Conservation (phyloP, 1,140 invertebrate genomes). For the Drosophila busckii region DNA sequence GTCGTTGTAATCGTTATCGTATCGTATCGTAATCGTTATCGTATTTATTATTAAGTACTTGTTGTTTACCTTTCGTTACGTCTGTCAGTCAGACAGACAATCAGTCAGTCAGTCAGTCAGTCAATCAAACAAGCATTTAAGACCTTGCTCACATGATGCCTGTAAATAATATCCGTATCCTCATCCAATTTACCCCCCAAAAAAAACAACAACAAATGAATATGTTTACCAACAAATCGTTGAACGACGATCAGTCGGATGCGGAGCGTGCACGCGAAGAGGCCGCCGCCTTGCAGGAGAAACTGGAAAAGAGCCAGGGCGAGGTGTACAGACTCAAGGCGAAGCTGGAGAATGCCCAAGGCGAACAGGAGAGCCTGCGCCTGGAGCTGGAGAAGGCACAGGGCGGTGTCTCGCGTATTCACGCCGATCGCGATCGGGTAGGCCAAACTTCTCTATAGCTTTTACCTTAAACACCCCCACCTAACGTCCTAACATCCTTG, state of each 20-base stretch:
- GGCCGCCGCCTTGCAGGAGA: slow-evolving; percentile 91
- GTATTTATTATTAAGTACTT: slow-evolving; percentile 37
- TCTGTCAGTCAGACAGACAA: slow-evolving; percentile 48
- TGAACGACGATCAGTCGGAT: slow-evolving; percentile 83
- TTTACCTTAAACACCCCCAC: slow-evolving; percentile 3
- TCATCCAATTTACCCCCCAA: slow-evolving; percentile 59
- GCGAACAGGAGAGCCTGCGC: slow-evolving; percentile 93
- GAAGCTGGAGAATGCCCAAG: slow-evolving; percentile 95
- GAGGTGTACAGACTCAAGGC: slow-evolving; percentile 96
- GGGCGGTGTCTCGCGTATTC: slow-evolving; percentile 86
- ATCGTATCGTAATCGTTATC: slow-evolving; percentile 22
- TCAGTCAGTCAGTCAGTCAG: slow-evolving; percentile 41
- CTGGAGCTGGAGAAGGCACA: slow-evolving; percentile 90
- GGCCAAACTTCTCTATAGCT: slow-evolving; percentile 36
- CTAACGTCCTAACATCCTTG: slow-evolving; percentile 2
- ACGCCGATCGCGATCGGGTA: slow-evolving; percentile 91
- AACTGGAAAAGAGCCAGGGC: slow-evolving; percentile 94
- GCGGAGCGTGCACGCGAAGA: slow-evolving; percentile 91
- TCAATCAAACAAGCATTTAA: slow-evolving; percentile 55
- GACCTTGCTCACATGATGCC: slow-evolving; percentile 49
- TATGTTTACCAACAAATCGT: slow-evolving; percentile 23
- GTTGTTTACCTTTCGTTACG: slow-evolving; percentile 51
- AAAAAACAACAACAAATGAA: slow-evolving; percentile 28
- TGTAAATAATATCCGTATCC: slow-evolving; percentile 76
- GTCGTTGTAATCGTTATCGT: slow-evolving; percentile 52